Evolutionary conservation across 2,888 invertebrate species (phyloP).

Genomic region (Oscheius sp.): DNA sequence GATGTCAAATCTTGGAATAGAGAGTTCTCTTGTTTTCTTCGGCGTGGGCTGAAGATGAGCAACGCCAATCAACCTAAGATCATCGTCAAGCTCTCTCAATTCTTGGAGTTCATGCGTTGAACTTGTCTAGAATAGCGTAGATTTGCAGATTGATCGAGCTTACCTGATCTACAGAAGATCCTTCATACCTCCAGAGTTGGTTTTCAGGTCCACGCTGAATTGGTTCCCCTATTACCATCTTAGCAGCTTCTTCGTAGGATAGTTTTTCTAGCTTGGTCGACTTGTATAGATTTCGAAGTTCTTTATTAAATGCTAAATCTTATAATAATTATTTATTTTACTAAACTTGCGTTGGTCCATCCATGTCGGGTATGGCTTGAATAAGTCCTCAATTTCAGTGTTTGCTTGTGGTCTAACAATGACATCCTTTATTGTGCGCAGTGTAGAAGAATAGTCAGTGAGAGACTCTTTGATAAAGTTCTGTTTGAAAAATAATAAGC

Average conservation of each 20-base stretch:
- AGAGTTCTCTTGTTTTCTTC: background rate
- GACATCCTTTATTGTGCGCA: background rate
- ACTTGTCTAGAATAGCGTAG: too few species aligned
- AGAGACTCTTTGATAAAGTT: background rate
- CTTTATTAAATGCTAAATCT: background rate
- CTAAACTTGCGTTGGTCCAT: background rate
- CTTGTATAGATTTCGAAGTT: slow-evolving; percentile 7
- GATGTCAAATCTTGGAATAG: too few species aligned
- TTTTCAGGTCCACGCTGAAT: background rate
- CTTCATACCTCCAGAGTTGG: slow-evolving; percentile 9
- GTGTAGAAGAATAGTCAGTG: background rate
- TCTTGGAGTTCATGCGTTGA: too few species aligned
- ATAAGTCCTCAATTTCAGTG: background rate
- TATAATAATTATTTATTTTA: background rate
- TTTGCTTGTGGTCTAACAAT: background rate
- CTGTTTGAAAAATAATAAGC: background rate
- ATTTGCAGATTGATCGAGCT: too few species aligned
- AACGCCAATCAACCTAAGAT: background rate
- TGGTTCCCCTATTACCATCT: background rate
- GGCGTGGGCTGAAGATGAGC: background rate
- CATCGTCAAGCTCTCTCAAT: background rate
- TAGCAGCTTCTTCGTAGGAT: slow-evolving; percentile 16
- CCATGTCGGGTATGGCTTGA: background rate
- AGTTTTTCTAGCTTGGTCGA: background rate
- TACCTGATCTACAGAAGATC: background rate